Conservation (phyloP, 2,797 vertebrate genomes). For the Coluber constrictor region DNA sequence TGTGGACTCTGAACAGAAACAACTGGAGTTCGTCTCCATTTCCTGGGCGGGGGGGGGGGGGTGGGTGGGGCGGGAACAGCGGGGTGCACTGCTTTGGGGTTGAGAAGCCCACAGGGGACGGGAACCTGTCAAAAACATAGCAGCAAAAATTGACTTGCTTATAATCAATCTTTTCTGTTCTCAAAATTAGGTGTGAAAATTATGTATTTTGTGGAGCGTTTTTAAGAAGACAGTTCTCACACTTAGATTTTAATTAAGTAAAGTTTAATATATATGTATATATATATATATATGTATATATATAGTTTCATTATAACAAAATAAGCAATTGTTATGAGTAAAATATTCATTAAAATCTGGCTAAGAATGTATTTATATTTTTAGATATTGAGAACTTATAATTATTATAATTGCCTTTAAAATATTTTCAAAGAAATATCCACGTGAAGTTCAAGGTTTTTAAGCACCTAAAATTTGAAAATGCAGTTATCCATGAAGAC, state of each 20-base stretch:
- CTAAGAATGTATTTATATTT: constrained; percentile 74
- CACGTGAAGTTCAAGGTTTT: constrained; percentile 70
- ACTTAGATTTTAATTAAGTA: constrained; percentile 87
- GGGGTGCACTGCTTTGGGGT: background rate
- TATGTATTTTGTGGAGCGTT: constrained; percentile 37
- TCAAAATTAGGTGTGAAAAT: background rate
- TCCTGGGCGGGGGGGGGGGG: background rate
- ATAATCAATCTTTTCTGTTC: constrained; percentile 54
- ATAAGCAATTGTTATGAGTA: constrained; percentile 98
- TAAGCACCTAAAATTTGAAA: constrained; percentile 69
- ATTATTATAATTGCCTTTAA: constrained; percentile 66
- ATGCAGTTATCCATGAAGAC: constrained; percentile 65
- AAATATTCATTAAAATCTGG: constrained; percentile 92
- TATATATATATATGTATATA: constrained; percentile 57
- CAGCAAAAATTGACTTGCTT: constrained; percentile 36
- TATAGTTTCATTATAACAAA: constrained; percentile 95
- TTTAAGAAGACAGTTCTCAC: constrained; percentile 92
- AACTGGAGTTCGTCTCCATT: background rate
- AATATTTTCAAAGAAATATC: constrained; percentile 56
- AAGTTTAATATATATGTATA: constrained; percentile 92
- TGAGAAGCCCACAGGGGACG: background rate
- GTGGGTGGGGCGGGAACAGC: too few species aligned
- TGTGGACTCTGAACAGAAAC: background rate
- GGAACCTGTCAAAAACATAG: background rate
- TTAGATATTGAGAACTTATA: constrained; percentile 77